A percentile compares a stretch with the other conserved stretches of the same genome.
These are phyloP conservation scores for Epirrhoe alternata DNA, from an alignment of 2,888 invertebrate genomes.

Conservation along the genomic window DNA sequence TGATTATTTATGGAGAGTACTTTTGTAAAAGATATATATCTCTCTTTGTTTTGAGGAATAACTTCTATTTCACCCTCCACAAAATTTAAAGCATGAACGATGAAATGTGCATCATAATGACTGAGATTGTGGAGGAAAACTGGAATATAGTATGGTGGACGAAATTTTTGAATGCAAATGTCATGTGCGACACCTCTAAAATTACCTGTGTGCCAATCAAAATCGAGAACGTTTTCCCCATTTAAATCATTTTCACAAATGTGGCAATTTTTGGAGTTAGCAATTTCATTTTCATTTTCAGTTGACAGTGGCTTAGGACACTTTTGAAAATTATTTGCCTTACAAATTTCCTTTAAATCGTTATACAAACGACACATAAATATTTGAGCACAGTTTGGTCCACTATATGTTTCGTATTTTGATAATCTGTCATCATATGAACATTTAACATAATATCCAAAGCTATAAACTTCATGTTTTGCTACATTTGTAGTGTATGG, in stretches of 20 bases:
- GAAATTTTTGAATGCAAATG: conserved; percentile 44
- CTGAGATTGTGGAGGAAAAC: conserved; percentile 37
- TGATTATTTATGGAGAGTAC: conserved; percentile 23
- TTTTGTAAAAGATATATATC: conserved; percentile 54
- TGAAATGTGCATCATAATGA: conserved; percentile 52
- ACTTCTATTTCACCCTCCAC: conserved; percentile 1
- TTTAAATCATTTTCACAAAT: conserved; percentile 37
- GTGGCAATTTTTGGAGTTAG: conserved; percentile 17
- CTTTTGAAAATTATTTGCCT: too few species aligned
- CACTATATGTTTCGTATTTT: conserved; percentile 40
- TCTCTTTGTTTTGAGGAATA: conserved; percentile 51
- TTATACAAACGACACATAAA: conserved; percentile 44
- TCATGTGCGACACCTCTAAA: conserved; percentile 47
- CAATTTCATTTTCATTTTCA: too few species aligned
- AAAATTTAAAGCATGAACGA: conserved; percentile 37
- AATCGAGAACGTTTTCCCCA: conserved; percentile 33
- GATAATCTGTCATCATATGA: conserved; percentile 41
- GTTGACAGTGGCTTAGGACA: too few species aligned
- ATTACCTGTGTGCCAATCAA: conserved; percentile 44
- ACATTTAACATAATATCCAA: conserved; percentile 51
- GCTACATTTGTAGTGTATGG: conserved; percentile 43
- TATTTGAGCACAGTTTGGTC: conserved; percentile 42
- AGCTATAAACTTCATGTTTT: conserved; percentile 49
- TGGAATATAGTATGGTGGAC: conserved; percentile 12
- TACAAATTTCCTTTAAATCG: too few species aligned